Base-by-base conservation (phyloP, 2,888 invertebrate species). In the Hydriomena furcata region DNA sequence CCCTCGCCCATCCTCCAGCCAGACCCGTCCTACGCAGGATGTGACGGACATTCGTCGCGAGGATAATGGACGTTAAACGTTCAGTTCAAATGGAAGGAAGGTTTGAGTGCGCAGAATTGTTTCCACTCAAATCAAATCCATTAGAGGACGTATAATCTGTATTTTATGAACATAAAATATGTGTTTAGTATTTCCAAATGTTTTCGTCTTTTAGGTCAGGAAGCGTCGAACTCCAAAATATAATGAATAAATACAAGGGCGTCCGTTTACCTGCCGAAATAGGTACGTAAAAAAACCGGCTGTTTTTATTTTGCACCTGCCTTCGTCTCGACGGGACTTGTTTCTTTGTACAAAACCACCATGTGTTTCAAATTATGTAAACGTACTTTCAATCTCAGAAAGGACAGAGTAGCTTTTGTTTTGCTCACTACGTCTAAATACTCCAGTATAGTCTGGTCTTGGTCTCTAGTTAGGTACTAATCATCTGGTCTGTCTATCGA, bases 271-370 rank as follows among this genome's bases (percentile, higher is more conserved):
- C 77, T 76, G 76, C 57, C 50, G 49, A 55, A 28, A 30, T n/a
- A 20, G 30, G 28, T 2, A 42, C 51, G 30, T 38, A 56, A 41
- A 76, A 79, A 76, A 70, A 62, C 60, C 40, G 68, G 62, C 60
- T 57, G 59, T 64, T 63, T 62, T 63, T 71, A 69, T 73, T 73
- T 68, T 76, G 78, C 85, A 85, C 85, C 85, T 85, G 85, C 78
- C 64, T 17, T 17, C 17, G 49, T 32, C 11, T 21, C 41, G 10
- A 37, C 13, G 28, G 25, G 52, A 55, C 61, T 55, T 40, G 52
- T 31, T 55, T 52, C 47, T 54, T 55, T 54, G 55, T 53, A 53
- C 40, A 32, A 65, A 61, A 51, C 57, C 53, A 57, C 65, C 69
- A 68, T 65, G 58, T 73, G 71, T 61, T 63, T 55, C 13, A 27